Base-by-base conservation (phyloP, 1,140 invertebrate species). In the Danaus melanippus region DNA sequence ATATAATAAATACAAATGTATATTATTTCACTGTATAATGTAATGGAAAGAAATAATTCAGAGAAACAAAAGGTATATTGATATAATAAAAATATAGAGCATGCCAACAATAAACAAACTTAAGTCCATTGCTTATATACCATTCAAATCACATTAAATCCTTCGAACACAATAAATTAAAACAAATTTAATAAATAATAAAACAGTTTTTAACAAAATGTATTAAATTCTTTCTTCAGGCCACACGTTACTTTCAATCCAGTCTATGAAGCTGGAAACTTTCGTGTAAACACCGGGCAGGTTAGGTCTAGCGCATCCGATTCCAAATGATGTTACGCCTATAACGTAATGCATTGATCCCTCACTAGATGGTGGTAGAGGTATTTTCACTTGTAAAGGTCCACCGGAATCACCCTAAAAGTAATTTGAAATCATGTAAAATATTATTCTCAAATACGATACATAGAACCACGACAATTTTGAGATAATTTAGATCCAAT, bases 251-350 rank as follows among this genome's bases (percentile, higher is more conserved):
- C 62, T 59, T 48, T 84, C 63, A 56, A 93, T 92, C 87, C 92
- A 93, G 56, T 92, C 89, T 1, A 92, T 42, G 67, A 90, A 93
- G n/a, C 87, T 72, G 2, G 91, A 89, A 0, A 95, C 91, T 56
- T 90, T 88, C 0, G 93, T 92, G 75, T 96, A 96, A 10, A 96
- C 92, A 0, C 94, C 94, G 0, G 95, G 94, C 56, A 88, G 90
- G 15, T 91, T 91, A 6, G 89, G 81, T 68, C 90, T 89, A 10
- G 92, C 93, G 69, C 94, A 95, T 44, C 89, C 86, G 50, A 88
- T 90, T 0, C 93, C 93, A 62, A 90, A 94, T 9, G 92, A 94
- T 0, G 94, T 92, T 0, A 95, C 87, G 1, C 93, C 93, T 9
- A 70, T 45, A 4, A 67, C 11, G 32, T 55, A 66, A 10, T 61